Conservation (phyloP, 2,113 vertebrate genomes). For the Oryzias curvinotus region DNA sequence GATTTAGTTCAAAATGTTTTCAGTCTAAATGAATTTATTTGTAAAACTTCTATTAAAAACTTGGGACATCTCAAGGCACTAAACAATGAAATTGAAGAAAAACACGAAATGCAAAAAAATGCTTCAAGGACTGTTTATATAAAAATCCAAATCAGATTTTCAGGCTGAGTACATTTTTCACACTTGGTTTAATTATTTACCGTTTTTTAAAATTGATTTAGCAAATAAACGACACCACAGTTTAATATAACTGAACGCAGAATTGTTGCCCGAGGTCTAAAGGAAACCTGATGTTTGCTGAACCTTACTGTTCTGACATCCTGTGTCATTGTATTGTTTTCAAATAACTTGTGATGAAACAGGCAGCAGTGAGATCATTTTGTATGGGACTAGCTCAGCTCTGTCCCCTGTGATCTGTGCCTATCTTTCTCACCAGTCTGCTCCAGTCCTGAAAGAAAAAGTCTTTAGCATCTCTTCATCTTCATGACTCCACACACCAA, state of each 20-base stretch:
- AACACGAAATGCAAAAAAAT: too few relatives aligned
- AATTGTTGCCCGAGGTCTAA: not conserved
- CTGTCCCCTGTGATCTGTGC: slow-evolving; percentile 17
- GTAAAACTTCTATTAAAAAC: too few relatives aligned
- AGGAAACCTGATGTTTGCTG: not conserved
- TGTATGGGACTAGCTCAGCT: slow-evolving; percentile 38
- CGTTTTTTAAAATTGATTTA: too few relatives aligned
- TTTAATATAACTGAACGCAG: not conserved
- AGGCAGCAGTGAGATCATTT: slow-evolving; percentile 23
- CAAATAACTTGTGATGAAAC: slow-evolving; percentile 25
- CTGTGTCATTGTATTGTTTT: slow-evolving; percentile 13
- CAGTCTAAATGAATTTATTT: too few relatives aligned
- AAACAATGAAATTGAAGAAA: too few relatives aligned
- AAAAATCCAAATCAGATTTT: too few relatives aligned
- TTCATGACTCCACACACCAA: slow-evolving; percentile 11
- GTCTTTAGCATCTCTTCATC: slow-evolving; percentile 24
- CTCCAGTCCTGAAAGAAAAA: slow-evolving; percentile 27
- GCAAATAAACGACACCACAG: too few relatives aligned
- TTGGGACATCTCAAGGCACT: too few relatives aligned
- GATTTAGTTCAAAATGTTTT: too few relatives aligned
- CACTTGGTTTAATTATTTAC: too few relatives aligned
- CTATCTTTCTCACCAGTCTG: slow-evolving; percentile 35
- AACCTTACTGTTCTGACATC: not conserved
- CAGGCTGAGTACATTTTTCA: too few relatives aligned
- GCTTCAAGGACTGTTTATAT: too few relatives aligned